Evolutionary conservation across 2,888 invertebrate species (phyloP), one percentile per base, ranked within the genome.

Genomic region (Chrysina gloriosa): DNA sequence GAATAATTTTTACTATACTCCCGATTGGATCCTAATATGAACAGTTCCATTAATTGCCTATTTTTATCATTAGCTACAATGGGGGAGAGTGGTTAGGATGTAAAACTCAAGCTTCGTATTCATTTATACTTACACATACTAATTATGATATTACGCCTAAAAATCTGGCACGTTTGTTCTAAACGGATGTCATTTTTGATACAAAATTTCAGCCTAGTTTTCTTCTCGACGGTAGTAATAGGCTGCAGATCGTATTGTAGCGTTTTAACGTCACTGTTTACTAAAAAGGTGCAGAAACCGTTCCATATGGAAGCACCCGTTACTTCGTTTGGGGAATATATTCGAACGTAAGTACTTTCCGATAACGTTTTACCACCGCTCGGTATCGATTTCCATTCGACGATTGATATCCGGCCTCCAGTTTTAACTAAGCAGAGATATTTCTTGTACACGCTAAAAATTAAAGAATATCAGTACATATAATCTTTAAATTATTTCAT

Each of bases 251-350:
- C 74, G 68, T 81, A 83, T 54, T 77, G 76, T 1, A 83, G 69
- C 31, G 76, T 75, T 68, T 79, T 79, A 2, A 83, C 78, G 67
- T 79, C 79, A 58, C 80, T 79, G 65, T 81, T 79, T 23, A 83
- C 77, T 11, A 83, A 68, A 63, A 83, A 76, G 0, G 81, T 80
- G 64, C 82, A 83, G 7, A 79, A 74, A 3, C 80, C 81, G 54
- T 81, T 77, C 81, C 81, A 82, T 73, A 83, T 79, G 64, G 79
- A 80, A 65, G 81, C 74, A 39, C 79, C 78, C 0, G 80, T 80
- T 7, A 82, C 77, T 72, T 78, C 77, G 19, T 77, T 77, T 0
- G 82, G 82, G 0, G 83, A 82, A 69, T 82, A 83, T 31, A 83
- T 80, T 54, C 83, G 71, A 0, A 80, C 77, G 65, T 80, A 82